These are phyloP conservation scores for Crossocerus cetratus DNA, from an alignment of 2,888 invertebrate species.

Conservation along the genomic window DNA sequence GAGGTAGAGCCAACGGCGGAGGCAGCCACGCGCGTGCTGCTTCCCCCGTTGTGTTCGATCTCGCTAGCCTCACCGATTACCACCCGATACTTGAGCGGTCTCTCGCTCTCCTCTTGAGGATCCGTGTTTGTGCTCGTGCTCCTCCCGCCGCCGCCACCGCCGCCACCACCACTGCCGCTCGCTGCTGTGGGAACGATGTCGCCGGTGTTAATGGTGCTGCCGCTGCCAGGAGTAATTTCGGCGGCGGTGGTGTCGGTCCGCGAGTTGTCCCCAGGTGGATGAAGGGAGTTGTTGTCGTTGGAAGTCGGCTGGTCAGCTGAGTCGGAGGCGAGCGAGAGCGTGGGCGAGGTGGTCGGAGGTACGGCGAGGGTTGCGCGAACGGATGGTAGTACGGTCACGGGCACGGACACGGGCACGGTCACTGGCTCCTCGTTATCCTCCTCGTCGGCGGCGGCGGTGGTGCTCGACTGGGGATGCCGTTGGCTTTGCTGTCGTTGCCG, in stretches of 20 bases:
- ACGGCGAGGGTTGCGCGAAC: constrained; percentile 1
- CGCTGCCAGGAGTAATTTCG: not conserved
- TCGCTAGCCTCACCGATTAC: not conserved
- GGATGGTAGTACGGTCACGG: constrained; percentile 6
- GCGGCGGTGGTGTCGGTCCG: constrained; percentile 1
- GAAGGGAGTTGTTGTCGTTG: not conserved
- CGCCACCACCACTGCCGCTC: constrained; percentile 1
- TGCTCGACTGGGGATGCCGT: constrained; percentile 36
- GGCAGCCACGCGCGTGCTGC: constrained; percentile 57
- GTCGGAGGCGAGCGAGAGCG: too few relatives aligned
- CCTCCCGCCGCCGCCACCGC: constrained; percentile 9
- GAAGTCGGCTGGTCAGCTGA: not conserved
- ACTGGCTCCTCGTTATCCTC: constrained; percentile 41
- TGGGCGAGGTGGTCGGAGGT: not conserved
- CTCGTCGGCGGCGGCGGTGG: too few relatives aligned
- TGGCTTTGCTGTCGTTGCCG: constrained; percentile 24
- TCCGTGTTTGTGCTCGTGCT: constrained; percentile 18
- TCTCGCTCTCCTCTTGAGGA: constrained; percentile 6
- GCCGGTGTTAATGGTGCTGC: constrained; percentile 1
- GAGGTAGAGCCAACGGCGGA: constrained; percentile 39
- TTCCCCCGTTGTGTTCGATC: constrained; percentile 49
- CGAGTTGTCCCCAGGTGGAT: constrained; percentile 7
- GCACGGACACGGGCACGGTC: constrained; percentile 25
- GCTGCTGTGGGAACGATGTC: not conserved
- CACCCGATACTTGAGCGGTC: not conserved